Evolutionary conservation across 1,140 invertebrate genomes (phyloP).

Genomic region (Hyles vespertilio): DNA sequence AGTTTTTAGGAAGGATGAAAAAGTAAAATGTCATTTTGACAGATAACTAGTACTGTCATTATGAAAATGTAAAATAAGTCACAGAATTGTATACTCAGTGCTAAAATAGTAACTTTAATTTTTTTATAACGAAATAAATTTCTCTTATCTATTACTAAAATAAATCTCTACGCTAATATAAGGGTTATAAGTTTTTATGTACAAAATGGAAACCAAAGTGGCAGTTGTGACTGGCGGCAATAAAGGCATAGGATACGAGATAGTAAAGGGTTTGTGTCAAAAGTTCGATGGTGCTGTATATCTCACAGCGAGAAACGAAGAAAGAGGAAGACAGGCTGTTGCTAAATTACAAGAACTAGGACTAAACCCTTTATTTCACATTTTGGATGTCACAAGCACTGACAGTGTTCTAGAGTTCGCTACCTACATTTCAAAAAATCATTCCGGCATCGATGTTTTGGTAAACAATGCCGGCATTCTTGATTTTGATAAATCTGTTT

Average conservation of each 20-base stretch:
- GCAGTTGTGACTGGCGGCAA: conserved; percentile 83
- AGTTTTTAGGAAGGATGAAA: too few species aligned
- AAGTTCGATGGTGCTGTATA: conserved; percentile 81
- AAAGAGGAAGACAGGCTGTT: conserved; percentile 78
- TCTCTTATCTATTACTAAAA: neutral
- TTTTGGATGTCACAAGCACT: conserved; percentile 81
- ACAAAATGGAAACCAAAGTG: conserved; percentile 75
- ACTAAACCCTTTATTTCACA: conserved; percentile 79
- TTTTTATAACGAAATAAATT: neutral
- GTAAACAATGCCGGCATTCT: conserved; percentile 92
- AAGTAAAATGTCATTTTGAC: too few species aligned
- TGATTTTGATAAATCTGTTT: conserved; percentile 79
- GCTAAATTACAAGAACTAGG: conserved; percentile 73
- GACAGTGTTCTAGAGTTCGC: conserved; percentile 79
- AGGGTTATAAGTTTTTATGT: conserved; percentile 44
- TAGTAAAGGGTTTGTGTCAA: conserved; percentile 81
- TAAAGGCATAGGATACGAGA: conserved; percentile 86
- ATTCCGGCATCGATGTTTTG: conserved; percentile 87
- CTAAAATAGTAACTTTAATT: too few species aligned
- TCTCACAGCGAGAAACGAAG: conserved; percentile 80
- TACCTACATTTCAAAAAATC: conserved; percentile 78
- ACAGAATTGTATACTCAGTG: too few species aligned
- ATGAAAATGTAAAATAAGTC: too few species aligned
- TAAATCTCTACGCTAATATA: conserved; percentile 1
- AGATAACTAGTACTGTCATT: too few species aligned